A percentile compares a stretch with the other conserved stretches of the same genome.
Evolutionary conservation across 2,888 invertebrate species (phyloP).

Genomic region (Drosophila gaucha): DNA sequence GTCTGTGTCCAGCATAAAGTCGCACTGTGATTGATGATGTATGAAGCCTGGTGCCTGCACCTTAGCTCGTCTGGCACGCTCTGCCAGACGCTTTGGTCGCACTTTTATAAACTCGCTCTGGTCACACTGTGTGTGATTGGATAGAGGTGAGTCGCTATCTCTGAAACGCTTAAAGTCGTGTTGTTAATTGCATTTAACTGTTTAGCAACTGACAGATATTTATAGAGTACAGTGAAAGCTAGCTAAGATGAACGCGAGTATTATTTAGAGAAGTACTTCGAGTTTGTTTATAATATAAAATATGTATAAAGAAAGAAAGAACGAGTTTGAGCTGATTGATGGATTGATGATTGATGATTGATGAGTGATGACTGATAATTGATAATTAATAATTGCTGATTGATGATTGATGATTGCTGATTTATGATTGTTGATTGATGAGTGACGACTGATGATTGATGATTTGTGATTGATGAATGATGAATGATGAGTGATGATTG

Average conservation of each 20-base stretch:
- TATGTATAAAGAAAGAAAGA: too few species aligned
- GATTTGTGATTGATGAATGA: too few species aligned
- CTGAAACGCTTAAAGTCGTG: slow-evolving; percentile 28
- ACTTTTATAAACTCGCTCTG: slow-evolving; percentile 7
- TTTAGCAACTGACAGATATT: neutral
- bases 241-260: neutral
- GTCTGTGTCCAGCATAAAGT: slow-evolving; percentile 48
- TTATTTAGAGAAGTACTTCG: too few species aligned
- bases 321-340: too few species aligned
- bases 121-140: slow-evolving; percentile 22
- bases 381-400: too few species aligned
- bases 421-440: too few species aligned
- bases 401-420: too few species aligned
- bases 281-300: too few species aligned
- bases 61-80: neutral
- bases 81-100: slow-evolving; percentile 4
- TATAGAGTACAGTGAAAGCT: neutral
- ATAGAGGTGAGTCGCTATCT: slow-evolving; percentile 3
- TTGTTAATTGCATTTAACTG: slow-evolving; percentile 1
- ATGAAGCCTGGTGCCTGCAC: slow-evolving; percentile 21
- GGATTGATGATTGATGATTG: too few species aligned
- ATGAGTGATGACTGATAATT: too few species aligned
- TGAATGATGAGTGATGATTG: too few species aligned
- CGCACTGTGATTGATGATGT: slow-evolving; percentile 64
- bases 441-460: too few species aligned